Conservation (phyloP, 2,797 vertebrate species). For the Myripristis murdjan region DNA sequence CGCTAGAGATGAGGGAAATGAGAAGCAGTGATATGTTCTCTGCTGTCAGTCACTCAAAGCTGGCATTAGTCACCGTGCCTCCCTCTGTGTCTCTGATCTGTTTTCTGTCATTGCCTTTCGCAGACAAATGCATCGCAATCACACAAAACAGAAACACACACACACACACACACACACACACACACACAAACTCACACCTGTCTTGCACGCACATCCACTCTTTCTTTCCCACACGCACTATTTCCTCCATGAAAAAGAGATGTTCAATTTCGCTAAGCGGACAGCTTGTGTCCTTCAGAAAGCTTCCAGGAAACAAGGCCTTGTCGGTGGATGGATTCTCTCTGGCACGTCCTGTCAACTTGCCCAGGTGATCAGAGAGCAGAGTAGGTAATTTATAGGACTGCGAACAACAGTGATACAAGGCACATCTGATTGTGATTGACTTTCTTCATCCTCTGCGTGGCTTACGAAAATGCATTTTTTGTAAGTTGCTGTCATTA, state of each 20-base stretch:
- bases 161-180: constrained; percentile 17
- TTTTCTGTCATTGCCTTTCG: constrained; percentile 72
- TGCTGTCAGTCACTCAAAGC: constrained; percentile 78
- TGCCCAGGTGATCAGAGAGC: constrained; percentile 69
- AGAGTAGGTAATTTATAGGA: constrained; percentile 65
- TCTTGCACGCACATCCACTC: constrained; percentile 51
- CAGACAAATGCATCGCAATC: constrained; percentile 66
- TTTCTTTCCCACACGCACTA: constrained; percentile 12
- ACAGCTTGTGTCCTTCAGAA: constrained; percentile 79
- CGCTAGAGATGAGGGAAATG: constrained; percentile 65
- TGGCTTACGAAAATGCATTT: background rate
- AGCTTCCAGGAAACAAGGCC: constrained; percentile 70
- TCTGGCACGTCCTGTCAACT: constrained; percentile 68
- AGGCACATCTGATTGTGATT: constrained; percentile 48
- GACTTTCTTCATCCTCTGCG: constrained; percentile 24
- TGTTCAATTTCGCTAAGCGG: constrained; percentile 81
- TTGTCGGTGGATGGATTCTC: constrained; percentile 74
- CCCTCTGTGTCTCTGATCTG: constrained; percentile 70
- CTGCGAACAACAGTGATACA: constrained; percentile 30
- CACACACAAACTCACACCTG: constrained; percentile 56
- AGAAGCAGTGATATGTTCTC: constrained; percentile 68
- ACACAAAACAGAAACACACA: constrained; percentile 22
- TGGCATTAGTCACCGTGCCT: constrained; percentile 73
- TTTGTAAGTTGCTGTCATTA: constrained; percentile 31
- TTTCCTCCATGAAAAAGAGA: constrained; percentile 73